Percentiles rank a stretch among this genome's conserved stretches.
These are phyloP conservation scores for Aspidiotus rigidus DNA, from an alignment of 2,888 invertebrate species.

Conservation along the genomic window DNA sequence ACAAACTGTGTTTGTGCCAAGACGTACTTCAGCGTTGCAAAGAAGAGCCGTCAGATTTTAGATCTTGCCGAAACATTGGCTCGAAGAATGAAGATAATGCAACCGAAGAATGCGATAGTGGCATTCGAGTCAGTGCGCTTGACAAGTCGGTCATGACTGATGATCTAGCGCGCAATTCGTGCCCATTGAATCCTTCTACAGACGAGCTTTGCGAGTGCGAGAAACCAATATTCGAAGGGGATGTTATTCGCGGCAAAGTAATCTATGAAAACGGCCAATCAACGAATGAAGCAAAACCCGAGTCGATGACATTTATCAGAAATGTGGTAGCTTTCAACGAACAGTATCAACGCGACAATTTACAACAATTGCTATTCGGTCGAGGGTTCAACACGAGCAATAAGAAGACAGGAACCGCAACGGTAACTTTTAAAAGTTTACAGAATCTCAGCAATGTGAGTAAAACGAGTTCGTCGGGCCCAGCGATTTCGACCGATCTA, in stretches of 20 bases:
- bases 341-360: constrained; percentile 15
- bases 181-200: neutral
- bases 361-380: constrained; percentile 7
- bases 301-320: neutral
- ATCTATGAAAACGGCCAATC: constrained; percentile 10
- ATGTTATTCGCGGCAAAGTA: neutral
- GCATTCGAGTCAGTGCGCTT: constrained; percentile 3
- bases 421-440: neutral
- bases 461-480: neutral
- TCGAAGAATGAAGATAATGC: constrained; percentile 8
- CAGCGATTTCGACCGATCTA: neutral
- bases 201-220: constrained; percentile 25
- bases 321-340: constrained; percentile 18
- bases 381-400: neutral
- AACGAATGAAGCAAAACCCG: constrained; percentile 1
- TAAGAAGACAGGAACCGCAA: neutral
- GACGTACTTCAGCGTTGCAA: constrained; percentile 39
- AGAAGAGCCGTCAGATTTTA: constrained; percentile 10
- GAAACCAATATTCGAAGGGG: constrained; percentile 13
- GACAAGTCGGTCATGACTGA: constrained; percentile 28
- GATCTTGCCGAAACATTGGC: constrained; percentile 8
- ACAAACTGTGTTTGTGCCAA: constrained; percentile 38
- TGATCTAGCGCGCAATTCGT: constrained; percentile 18
- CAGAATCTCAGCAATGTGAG: neutral
- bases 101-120: constrained; percentile 36